Conservation (phyloP, 2,113 vertebrate species). For the Pampusana beccarii region DNA sequence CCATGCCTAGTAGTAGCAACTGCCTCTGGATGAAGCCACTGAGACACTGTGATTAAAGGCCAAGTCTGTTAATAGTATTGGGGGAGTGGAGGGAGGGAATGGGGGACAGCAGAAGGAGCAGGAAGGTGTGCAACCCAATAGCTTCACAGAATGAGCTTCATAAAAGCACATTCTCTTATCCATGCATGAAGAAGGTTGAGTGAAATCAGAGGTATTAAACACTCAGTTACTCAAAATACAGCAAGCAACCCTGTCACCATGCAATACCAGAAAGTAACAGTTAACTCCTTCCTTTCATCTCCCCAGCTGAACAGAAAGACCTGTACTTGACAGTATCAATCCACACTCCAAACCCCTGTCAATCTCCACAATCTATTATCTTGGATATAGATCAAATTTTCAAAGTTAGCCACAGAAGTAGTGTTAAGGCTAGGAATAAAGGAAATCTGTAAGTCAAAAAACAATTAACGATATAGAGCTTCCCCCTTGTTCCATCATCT, state of each 20-base stretch:
- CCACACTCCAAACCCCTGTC: neutral
- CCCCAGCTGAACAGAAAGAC: neutral
- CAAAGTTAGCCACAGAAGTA: neutral
- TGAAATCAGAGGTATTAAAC: neutral
- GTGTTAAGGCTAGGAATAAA: neutral
- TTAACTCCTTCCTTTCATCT: neutral
- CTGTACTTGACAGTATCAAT: neutral
- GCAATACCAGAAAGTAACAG: neutral
- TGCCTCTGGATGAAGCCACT: neutral
- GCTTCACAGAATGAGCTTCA: neutral
- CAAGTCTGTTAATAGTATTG: neutral
- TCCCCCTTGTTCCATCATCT: neutral
- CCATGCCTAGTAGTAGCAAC: neutral
- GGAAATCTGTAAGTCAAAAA: neutral
- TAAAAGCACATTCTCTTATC: neutral
- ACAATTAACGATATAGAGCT: rapidly evolving
- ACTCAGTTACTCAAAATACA: neutral
- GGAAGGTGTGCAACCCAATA: neutral
- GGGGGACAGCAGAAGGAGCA: neutral
- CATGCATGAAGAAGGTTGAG: neutral
- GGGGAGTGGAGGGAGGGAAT: neutral
- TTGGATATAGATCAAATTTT: neutral
- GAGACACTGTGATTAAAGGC: neutral
- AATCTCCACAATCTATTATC: neutral
- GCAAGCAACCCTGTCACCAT: neutral